Conservation (phyloP, 2,113 vertebrate species). For the Laticauda laticaudata region DNA sequence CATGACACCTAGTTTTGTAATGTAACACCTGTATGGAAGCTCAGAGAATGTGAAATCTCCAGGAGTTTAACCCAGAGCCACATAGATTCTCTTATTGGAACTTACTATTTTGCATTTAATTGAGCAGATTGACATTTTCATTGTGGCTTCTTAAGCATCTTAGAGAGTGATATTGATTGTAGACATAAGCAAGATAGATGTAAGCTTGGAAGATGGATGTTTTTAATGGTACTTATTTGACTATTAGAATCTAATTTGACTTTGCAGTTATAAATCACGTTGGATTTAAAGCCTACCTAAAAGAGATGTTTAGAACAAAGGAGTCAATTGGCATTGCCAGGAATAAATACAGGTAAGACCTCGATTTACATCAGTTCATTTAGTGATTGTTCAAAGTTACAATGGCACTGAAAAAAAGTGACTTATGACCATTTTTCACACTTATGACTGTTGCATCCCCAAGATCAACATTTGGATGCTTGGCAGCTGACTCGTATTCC, state of each 20-base stretch:
- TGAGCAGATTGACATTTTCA: neutral
- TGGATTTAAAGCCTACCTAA: neutral
- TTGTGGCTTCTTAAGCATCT: neutral
- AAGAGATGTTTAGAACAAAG: neutral
- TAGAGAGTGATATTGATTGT: neutral
- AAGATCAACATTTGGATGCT: no score
- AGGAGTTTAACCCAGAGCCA: neutral
- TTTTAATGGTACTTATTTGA: neutral
- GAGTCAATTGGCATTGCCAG: neutral
- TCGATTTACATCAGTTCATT: no score
- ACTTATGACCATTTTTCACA: no score
- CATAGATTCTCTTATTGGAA: neutral
- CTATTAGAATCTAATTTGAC: neutral
- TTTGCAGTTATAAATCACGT: neutral
- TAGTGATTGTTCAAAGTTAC: no score
- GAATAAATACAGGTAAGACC: no score
- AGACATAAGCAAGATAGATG: neutral
- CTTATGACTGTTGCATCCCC: no score
- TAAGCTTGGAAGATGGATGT: neutral
- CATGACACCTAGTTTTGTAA: neutral
- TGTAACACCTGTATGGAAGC: neutral
- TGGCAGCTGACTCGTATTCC: no score
- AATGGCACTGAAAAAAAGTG: no score
- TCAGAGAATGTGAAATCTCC: neutral
- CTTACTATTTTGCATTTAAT: neutral